Evolutionary conservation across 1,140 invertebrate genomes (phyloP).

Genomic region (Spodoptera litura): DNA sequence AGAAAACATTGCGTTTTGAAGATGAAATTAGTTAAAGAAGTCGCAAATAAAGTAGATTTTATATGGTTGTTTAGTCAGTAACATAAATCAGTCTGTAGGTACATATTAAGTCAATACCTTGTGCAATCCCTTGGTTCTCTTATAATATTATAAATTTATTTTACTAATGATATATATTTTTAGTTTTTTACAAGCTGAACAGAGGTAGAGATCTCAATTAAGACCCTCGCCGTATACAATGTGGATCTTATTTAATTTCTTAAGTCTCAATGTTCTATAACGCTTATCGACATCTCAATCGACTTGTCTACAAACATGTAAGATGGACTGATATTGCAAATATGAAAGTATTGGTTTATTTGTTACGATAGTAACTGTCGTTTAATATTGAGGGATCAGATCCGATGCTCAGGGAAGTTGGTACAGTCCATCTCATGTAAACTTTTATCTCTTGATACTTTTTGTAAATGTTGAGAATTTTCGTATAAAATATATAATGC

Average conservation of each 20-base stretch:
- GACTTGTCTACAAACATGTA: constrained; percentile 11
- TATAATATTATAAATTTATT: constrained; percentile 17
- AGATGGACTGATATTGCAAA: not conserved
- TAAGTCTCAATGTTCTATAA: constrained; percentile 16
- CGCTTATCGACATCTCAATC: not conserved
- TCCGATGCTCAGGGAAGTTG: too few relatives aligned
- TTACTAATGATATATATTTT: constrained; percentile 27
- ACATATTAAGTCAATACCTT: constrained; percentile 33
- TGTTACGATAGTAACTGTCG: not conserved
- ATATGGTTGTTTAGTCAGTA: constrained; percentile 46
- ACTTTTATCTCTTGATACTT: not conserved
- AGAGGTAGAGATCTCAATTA: constrained; percentile 44
- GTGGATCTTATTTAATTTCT: constrained; percentile 20
- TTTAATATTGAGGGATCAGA: not conserved
- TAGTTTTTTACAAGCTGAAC: constrained; percentile 20
- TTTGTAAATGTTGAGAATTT: constrained; percentile 28
- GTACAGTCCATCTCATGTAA: not conserved
- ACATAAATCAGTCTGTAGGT: constrained; percentile 40
- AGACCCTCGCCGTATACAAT: not conserved
- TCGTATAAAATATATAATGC: too few relatives aligned
- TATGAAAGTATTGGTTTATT: constrained; percentile 1
- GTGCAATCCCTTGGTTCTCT: constrained; percentile 49
- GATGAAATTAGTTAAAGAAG: not conserved
- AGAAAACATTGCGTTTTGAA: constrained; percentile 17
- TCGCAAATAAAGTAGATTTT: constrained; percentile 48